Percentiles rank a stretch among this genome's conserved stretches.
Evolutionary conservation across 2,888 invertebrate species (phyloP).

Genomic region (Chaitophorus viminalis): DNA sequence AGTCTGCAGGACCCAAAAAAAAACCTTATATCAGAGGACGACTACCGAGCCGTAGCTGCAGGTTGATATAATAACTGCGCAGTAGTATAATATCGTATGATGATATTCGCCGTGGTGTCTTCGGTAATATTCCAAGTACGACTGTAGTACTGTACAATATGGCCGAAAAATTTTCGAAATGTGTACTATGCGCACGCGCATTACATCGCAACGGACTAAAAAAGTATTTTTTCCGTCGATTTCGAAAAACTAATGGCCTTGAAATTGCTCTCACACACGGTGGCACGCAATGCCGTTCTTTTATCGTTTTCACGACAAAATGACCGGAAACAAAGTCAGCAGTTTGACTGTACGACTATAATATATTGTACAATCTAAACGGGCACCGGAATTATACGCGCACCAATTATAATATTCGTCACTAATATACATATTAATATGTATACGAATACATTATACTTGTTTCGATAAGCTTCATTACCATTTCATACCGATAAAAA

Average conservation of each 20-base stretch:
- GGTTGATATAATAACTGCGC: too few relatives aligned
- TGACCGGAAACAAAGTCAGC: slow-evolving; percentile 47
- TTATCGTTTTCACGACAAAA: slow-evolving; percentile 43
- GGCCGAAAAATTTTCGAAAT: too few relatives aligned
- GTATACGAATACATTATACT: too few relatives aligned
- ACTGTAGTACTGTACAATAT: background rate
- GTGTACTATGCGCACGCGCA: too few relatives aligned
- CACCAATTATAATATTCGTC: slow-evolving; percentile 25
- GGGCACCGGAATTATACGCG: background rate
- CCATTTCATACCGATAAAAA: too few relatives aligned
- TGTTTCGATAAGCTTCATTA: too few relatives aligned
- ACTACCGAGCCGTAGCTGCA: background rate
- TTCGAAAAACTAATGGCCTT: slow-evolving; percentile 26
- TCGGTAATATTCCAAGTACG: background rate
- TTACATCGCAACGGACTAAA: background rate
- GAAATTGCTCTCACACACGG: background rate
- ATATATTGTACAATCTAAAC: background rate
- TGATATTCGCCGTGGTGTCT: background rate
- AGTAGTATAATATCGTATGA: background rate
- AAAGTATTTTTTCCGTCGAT: slow-evolving; percentile 38
- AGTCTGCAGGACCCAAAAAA: background rate
- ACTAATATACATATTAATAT: too few relatives aligned
- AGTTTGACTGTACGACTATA: background rate
- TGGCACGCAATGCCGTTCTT: slow-evolving; percentile 1
- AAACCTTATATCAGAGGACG: background rate